Evolutionary conservation across 2,888 invertebrate genomes (phyloP), one percentile per base, ranked within the genome.

Genomic region (Pinctada fucata): DNA sequence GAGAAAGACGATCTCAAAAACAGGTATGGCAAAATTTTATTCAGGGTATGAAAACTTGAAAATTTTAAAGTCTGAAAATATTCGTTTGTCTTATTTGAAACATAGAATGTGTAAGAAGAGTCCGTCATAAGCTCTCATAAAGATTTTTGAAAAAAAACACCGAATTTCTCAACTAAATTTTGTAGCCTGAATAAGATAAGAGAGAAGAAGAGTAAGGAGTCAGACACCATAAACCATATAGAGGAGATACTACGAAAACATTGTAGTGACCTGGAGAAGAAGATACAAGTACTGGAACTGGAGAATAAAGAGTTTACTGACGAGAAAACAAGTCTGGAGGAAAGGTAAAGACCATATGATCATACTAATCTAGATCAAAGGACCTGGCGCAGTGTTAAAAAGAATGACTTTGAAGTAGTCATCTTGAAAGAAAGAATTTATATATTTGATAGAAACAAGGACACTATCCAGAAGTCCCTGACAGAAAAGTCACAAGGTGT

Each of bases 231-330:
- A 13, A 51, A 52, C 13, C 72, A 72, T 6, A 72, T 72, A 47
- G 72, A 58, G 47, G 72, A 72, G 3, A 52, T 72, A 45, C 72
- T 72, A 72, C 72, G 72, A 1, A 72, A 72, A 45, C 72, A 72
- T 8, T 51, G 52, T 52, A 47, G 52, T 31, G 72, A 72, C 58
- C 72, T 72, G 10, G 72, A 72, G 45, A 51, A 72, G 13, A 50
- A 72, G 58, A 45, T 52, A 16, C 72, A 72, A 52, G 45, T 16
- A 13, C 52, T 72, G 13, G 51, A 72, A 6, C 58, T 31, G 10
- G 72, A 72, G 58, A 72, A 72, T 45, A 10, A 72, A 52, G 72
- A 72, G 52, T 8, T 47, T 8, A 58, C n/a, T 13, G 45, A 3
- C 31, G 58, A 52, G 49, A 72, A 72, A 16, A 52, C 51, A 45